phyloP scores from a whole-genome alignment of 2,113 vertebrate genomes.

The Elanoides forficatus region DNA sequence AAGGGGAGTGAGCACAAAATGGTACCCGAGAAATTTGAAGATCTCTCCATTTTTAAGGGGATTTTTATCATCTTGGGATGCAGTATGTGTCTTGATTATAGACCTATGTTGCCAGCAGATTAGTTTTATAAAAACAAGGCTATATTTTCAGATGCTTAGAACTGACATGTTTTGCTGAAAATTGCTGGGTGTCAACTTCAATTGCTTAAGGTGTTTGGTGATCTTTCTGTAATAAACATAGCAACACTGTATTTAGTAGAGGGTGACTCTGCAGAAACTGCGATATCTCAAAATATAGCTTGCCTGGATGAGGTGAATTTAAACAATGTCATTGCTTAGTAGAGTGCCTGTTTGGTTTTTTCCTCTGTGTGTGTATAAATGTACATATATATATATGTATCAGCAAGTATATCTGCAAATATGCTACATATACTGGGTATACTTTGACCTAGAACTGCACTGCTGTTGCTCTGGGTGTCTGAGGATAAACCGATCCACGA shows the following conservation, averaged over 20 bases:
- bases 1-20: neutral
- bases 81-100: neutral
- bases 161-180: neutral
- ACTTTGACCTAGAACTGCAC: neutral
- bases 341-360: too few relatives aligned
- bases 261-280: neutral
- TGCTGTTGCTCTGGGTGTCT: neutral
- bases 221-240: neutral
- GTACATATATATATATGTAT: too few relatives aligned
- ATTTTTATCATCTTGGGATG: neutral
- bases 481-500: neutral
- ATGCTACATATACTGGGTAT: accelerated
- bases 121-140: neutral
- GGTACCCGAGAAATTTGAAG: neutral
- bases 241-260: neutral
- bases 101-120: neutral
- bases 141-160: neutral
- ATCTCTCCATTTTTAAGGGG: neutral
- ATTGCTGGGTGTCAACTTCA: neutral
- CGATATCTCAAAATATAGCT: neutral
- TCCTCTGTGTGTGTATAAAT: accelerated
- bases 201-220: neutral
- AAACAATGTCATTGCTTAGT: neutral
- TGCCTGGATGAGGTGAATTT: neutral
- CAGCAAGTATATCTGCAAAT: neutral